These are phyloP conservation scores for Chymomyza amoena DNA, from an alignment of 2,888 invertebrate genomes.

Conservation along the genomic window DNA sequence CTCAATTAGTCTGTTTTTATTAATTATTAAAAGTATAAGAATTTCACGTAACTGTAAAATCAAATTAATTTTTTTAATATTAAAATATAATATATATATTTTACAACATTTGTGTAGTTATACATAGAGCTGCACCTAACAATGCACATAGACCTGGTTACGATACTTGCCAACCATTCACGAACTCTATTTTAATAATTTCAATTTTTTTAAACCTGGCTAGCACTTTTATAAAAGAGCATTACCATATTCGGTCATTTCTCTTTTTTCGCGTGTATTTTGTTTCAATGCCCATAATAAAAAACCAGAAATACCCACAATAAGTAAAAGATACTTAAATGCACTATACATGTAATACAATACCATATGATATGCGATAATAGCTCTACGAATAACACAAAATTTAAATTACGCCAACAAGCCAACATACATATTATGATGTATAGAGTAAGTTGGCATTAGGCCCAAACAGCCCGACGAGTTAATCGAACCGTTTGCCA, in stretches of 20 bases:
- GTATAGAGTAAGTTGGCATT: background rate
- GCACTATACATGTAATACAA: background rate
- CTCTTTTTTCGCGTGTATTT: background rate
- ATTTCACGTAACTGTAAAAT: too few relatives aligned
- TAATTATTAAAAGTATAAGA: too few relatives aligned
- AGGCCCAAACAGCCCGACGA: background rate
- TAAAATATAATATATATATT: too few relatives aligned
- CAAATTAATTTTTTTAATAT: too few relatives aligned
- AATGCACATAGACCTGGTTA: too few relatives aligned
- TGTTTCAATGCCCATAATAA: background rate
- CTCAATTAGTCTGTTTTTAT: too few relatives aligned
- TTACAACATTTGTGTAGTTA: too few relatives aligned
- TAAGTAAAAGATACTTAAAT: background rate
- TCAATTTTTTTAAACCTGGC: too few relatives aligned
- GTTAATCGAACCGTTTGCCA: background rate
- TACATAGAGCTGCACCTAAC: too few relatives aligned
- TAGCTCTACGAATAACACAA: background rate
- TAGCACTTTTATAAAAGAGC: background rate
- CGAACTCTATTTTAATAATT: too few relatives aligned
- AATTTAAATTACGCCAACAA: constrained; percentile 1
- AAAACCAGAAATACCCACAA: background rate
- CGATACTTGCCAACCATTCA: too few relatives aligned
- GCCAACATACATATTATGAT: background rate
- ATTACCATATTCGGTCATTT: background rate
- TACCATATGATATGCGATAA: background rate